Evolutionary conservation across 2,888 invertebrate species (phyloP), one percentile per base, ranked within the genome.

Genomic region (Hyles lineata): DNA sequence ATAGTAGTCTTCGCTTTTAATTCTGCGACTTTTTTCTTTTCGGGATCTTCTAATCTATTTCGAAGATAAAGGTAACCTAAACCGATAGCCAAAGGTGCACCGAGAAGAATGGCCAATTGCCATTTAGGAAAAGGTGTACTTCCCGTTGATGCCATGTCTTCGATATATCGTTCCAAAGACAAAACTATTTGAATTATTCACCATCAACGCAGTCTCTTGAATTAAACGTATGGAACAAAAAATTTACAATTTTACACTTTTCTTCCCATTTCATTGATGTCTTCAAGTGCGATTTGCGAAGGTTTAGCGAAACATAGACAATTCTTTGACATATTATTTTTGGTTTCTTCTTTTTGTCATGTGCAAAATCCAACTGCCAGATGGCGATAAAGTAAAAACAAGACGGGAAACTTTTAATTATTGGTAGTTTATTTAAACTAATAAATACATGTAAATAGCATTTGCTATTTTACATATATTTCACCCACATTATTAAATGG

Each of bases 41-140:
- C 95, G 50, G 94, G 91, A 79, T 92, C 91, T 84, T 92, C 92
- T 87, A 92, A 88, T 92, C 95, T 95, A 85, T 96, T 96, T 85
- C 95, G 95, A 83, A 96, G 96, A 90, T 96, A 97, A 94, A 97
- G 97, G 86, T 97, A 96, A 85, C 98, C 98, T 85, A 98, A 92
- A 74, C 98, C 98, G 73, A 97, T 95, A 75, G 97, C 97, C 80
- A 98, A 95, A 83, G 98, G 98, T 78, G 98, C 97, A 81, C 98
- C 98, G 77, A 98, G 95, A 75, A 97, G 96, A 76, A 98, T 94
- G 76, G 98, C 98, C 84, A 98, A 94, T 95, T 98, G 98, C 98
- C 98, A 98, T 95, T 97, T 98, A 80, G 96, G 96, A 90, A 97
- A 94, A 72, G 96, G 95, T 88, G 95, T 94, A 86, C 95, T 95